Evolutionary conservation across 2,797 vertebrate species (phyloP).

Genomic region (Harpagifer antarcticus): DNA sequence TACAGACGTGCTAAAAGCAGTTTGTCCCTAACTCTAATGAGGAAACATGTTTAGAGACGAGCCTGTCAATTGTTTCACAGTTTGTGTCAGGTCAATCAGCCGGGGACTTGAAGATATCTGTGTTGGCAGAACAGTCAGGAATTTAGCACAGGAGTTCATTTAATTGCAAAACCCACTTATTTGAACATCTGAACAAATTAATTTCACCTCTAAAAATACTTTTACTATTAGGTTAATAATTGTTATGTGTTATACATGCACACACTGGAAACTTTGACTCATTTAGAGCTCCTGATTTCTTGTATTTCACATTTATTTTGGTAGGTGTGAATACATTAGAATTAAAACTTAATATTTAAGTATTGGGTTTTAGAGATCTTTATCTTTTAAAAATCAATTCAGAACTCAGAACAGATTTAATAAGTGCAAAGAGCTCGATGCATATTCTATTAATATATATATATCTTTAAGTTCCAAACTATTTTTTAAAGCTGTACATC

Average conservation of each 20-base stretch:
- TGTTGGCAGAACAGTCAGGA: neutral
- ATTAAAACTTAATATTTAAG: neutral
- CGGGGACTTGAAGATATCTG: neutral
- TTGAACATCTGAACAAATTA: neutral
- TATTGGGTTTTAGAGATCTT: neutral
- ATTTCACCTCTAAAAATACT: neutral
- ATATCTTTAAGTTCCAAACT: neutral
- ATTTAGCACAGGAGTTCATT: neutral
- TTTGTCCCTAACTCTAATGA: slow-evolving; percentile 1
- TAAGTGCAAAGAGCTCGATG: slow-evolving; percentile 2
- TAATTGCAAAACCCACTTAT: neutral
- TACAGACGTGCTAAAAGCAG: slow-evolving; percentile 11
- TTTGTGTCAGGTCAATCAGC: slow-evolving; percentile 39
- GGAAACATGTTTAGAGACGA: neutral
- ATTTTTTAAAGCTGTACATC: neutral
- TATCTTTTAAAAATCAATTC: slow-evolving; percentile 2
- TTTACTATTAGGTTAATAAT: neutral
- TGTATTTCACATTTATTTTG: slow-evolving; percentile 14
- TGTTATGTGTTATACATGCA: slow-evolving; percentile 1
- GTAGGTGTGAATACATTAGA: neutral
- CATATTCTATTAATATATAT: neutral
- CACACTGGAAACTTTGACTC: neutral
- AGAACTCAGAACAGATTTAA: neutral
- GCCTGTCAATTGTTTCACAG: neutral
- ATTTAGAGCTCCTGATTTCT: slow-evolving; percentile 1